These are phyloP conservation scores for Dilophus febrilis DNA, from an alignment of 2,888 invertebrate genomes.

Conservation along the genomic window DNA sequence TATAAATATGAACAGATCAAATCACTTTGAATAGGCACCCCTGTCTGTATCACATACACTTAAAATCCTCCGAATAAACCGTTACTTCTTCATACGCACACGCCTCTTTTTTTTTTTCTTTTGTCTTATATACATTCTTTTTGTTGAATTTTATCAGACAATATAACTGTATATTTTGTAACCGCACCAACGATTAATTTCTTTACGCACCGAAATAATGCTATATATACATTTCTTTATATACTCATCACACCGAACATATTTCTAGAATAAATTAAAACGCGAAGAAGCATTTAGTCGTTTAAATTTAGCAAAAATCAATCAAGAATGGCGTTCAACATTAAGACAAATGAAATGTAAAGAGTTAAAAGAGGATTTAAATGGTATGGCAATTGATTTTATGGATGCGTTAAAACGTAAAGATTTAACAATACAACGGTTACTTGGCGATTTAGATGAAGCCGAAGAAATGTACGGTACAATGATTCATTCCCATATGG, in stretches of 20 bases:
- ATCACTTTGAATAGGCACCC: too few relatives aligned
- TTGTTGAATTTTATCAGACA: too few relatives aligned
- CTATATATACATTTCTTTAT: constrained; percentile 3
- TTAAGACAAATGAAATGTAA: constrained; percentile 58
- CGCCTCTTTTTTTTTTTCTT: too few relatives aligned
- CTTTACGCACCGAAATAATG: too few relatives aligned
- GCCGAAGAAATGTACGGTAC: constrained; percentile 57
- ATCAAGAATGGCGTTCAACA: constrained; percentile 68
- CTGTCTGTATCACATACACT: too few relatives aligned
- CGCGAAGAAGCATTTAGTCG: constrained; percentile 64
- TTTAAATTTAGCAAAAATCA: constrained; percentile 66
- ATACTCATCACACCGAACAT: constrained; percentile 8
- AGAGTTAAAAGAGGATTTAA: constrained; percentile 51
- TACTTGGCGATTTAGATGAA: constrained; percentile 47
- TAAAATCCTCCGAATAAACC: too few relatives aligned
- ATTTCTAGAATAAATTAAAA: constrained; percentile 58
- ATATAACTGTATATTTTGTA: too few relatives aligned
- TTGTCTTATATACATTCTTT: too few relatives aligned
- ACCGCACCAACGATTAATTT: too few relatives aligned
- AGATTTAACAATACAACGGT: constrained; percentile 42
- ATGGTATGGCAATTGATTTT: constrained; percentile 32
- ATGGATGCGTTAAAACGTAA: constrained; percentile 42
- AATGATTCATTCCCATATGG: constrained; percentile 54
- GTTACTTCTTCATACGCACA: too few relatives aligned
- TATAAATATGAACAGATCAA: too few relatives aligned